Base-by-base conservation (phyloP, 1,140 invertebrate species). In the Eulimnadia texana region DNA sequence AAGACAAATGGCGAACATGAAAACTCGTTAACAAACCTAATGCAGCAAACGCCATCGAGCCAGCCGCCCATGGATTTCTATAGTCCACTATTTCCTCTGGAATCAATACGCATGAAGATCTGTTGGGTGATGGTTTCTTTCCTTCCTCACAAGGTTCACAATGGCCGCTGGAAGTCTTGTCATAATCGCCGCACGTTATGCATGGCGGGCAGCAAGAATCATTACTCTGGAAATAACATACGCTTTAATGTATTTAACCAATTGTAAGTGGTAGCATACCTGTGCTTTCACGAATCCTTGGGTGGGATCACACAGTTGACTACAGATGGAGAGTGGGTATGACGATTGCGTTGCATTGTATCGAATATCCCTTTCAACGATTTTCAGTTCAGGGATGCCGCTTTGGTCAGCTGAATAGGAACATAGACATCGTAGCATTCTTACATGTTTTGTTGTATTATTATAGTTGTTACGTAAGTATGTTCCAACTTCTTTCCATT, bases 191-290 rank as follows among this genome's bases (percentile, higher is more conserved):
- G 67, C 84, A 86, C 57, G 77, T 72, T 23, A 76, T 76, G 64
- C 84, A 86, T 1, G 72, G 68, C 74, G 81, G 78, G 62, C 82
- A 84, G 65, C 79, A 80, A 1, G 74, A 72, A 64, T 81, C 80
- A 10, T 73, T 72, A 63, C 72, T 70, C 77, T 72, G 63, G 24
- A 60, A 16, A 42, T 42, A 9, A 42, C 33, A 42, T 42, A 42
- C 33, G 16, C 6, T 9, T 42, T 42, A 9, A 9, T 6, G 16
- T 42, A 42, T 42, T 6, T 6, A 16, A 42, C 16, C 6, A 16
- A 42, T 42, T 9, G 6, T 22, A 10, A 52, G 6, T 16, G 24
- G 51, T 2, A 61, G 28, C 55, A 33, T 57, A 72, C 74, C 64
- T 72, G 55, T 3, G 52, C 24, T 23, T 52, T 27, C 19, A 60